Evolutionary conservation across 1,140 invertebrate species (phyloP).

Genomic region (Neotoxoptera formosana): DNA sequence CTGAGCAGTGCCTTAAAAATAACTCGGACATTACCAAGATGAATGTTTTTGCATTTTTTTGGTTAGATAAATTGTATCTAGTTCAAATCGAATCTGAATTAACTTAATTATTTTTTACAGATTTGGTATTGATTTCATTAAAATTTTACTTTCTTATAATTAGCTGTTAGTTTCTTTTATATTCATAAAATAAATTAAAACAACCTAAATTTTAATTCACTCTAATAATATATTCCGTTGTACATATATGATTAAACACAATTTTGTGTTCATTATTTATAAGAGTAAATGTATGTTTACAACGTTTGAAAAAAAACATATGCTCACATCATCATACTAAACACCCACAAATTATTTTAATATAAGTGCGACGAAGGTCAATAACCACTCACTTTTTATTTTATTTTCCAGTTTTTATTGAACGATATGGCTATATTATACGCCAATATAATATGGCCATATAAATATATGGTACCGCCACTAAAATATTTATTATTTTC

Average conservation of each 20-base stretch:
- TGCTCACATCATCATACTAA: neutral
- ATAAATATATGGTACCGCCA: neutral
- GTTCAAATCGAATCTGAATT: neutral
- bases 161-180: neutral
- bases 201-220: neutral
- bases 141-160: neutral
- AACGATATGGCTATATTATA: neutral
- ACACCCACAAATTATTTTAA: neutral
- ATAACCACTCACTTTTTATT: conserved; percentile 30
- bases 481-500: neutral
- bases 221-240: neutral
- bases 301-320: neutral
- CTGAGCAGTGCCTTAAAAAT: no score
- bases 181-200: neutral
- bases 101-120: neutral
- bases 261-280: neutral
- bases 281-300: neutral
- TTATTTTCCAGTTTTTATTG: neutral
- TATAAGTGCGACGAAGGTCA: neutral
- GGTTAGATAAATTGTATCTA: no score
- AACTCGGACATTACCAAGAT: no score
- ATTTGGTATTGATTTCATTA: neutral
- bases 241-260: neutral
- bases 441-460: neutral
- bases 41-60: no score